Base-by-base conservation (phyloP, 2,888 invertebrate species). In the Luffia ferchaultella region DNA sequence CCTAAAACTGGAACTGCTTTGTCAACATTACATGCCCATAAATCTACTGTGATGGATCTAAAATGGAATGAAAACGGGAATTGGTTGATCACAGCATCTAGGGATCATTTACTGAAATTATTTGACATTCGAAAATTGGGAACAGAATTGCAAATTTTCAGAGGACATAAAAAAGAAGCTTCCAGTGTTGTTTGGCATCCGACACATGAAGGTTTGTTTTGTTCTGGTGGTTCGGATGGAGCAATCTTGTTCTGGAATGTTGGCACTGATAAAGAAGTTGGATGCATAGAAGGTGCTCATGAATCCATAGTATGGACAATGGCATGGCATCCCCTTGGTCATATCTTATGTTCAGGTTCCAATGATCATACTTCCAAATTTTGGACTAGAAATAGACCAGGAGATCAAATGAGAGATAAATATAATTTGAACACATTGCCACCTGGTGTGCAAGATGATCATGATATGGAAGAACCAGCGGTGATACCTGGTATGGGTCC, bases 61-160 rank as follows among this genome's bases (percentile, higher is more conserved):
- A 95, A 97, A 75, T 99, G 99, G 98, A 99, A 99, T 78, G 91
- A 92, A 49, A 99, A 99, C 85, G 99, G 99, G 2, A 98, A 99
- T 74, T 99, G 99, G 99, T 84, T 99, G 49, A 91, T 98, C 50
- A 98, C 98, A n/a, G 98, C 98, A 0, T 98, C 98, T 1, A 85
- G 98, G 56, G 98, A 99, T 78, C 98, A 98, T 79, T 86, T 99
- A 56, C 87, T 99, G 44, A 99, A 99, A 76, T 77, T 99, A 51
- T 99, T 99, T 83, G 99, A 99, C 76, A 90, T 99, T 60, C 88
- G 99, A 53, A 98, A 98, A 83, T 86, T 99, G 63, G 93, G 93
- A 54, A 93, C 94, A 65, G 99, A 99, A 77, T 87, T 98, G 52
- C 98, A 98, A 85, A 93, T 97, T 43, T 99, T 99, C 82, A 90